phyloP scores from a whole-genome alignment of 2,797 vertebrate genomes.

The Chaetophractus vellerosus region DNA sequence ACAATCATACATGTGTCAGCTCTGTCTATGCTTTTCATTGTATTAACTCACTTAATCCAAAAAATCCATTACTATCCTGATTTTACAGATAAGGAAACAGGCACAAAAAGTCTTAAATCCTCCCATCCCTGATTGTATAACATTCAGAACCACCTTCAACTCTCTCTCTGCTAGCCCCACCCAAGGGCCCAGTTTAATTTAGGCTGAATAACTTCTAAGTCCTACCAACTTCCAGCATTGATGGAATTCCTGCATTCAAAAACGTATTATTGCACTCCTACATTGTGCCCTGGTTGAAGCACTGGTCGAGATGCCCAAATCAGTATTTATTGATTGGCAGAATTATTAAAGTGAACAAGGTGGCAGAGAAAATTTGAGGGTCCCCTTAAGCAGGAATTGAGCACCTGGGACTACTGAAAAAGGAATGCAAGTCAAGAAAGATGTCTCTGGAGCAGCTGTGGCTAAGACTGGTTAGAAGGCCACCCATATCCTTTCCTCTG shows the following conservation, averaged over 20 bases:
- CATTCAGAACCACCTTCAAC: too few species aligned
- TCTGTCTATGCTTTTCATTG: background rate
- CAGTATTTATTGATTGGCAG: conserved; percentile 4
- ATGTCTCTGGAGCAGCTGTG: background rate
- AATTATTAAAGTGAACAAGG: background rate
- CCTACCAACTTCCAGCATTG: too few species aligned
- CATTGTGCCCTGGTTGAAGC: background rate
- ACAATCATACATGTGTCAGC: background rate
- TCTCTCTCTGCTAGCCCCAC: too few species aligned
- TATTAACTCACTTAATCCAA: conserved; percentile 27
- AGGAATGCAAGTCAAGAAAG: background rate
- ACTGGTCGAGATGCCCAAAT: background rate
- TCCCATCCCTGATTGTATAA: too few species aligned
- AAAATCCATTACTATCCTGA: conserved; percentile 20
- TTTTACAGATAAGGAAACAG: background rate
- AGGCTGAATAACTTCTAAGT: too few species aligned
- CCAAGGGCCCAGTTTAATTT: too few species aligned
- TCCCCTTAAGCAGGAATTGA: background rate
- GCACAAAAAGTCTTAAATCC: too few species aligned
- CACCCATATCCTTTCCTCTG: background rate
- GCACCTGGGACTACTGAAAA: background rate
- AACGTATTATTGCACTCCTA: background rate
- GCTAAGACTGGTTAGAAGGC: background rate
- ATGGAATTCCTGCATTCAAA: too few species aligned
- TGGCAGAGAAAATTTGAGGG: background rate